phyloP scores from a whole-genome alignment of 2,113 vertebrate species.

The Neotoma lepida region DNA sequence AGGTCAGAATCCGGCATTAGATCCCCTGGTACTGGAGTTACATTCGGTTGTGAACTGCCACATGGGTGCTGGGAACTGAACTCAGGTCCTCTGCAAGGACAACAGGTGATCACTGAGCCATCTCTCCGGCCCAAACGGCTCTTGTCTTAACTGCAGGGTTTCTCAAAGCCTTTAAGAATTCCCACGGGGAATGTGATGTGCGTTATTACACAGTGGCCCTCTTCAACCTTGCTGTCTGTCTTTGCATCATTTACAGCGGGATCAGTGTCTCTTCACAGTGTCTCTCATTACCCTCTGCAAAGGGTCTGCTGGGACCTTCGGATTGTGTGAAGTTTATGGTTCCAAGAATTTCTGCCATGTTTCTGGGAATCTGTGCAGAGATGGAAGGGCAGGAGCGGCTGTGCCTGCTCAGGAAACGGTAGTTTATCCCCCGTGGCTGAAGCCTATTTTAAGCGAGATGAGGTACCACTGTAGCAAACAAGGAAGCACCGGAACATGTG shows the following conservation, averaged over 20 bases:
- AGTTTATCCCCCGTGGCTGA: not conserved
- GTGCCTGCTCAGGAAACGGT: constrained; percentile 4
- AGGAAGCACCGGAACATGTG: not conserved
- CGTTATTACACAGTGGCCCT: not conserved
- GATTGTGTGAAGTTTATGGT: not conserved
- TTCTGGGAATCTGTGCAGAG: not conserved
- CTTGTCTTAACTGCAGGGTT: not conserved
- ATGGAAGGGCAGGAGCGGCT: not conserved
- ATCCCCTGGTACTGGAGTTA: not conserved
- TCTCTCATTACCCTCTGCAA: not conserved
- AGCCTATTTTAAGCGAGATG: not conserved
- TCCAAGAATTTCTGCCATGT: not conserved
- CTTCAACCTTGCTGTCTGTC: not conserved
- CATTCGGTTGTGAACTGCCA: not conserved
- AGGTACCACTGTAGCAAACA: not conserved
- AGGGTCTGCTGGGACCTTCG: not conserved
- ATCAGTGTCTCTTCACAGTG: not conserved
- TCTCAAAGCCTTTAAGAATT: constrained; percentile 34
- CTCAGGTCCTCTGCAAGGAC: not conserved
- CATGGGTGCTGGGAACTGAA: not conserved
- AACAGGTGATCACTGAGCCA: not conserved
- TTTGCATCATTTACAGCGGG: not conserved
- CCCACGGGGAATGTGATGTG: not conserved
- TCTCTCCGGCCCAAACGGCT: not conserved
- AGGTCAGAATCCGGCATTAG: not conserved